A percentile compares a stretch with the other conserved stretches of the same genome.
These are phyloP conservation scores for Leptopilina clavipes DNA, from an alignment of 1,140 invertebrate genomes.

Conservation along the genomic window DNA sequence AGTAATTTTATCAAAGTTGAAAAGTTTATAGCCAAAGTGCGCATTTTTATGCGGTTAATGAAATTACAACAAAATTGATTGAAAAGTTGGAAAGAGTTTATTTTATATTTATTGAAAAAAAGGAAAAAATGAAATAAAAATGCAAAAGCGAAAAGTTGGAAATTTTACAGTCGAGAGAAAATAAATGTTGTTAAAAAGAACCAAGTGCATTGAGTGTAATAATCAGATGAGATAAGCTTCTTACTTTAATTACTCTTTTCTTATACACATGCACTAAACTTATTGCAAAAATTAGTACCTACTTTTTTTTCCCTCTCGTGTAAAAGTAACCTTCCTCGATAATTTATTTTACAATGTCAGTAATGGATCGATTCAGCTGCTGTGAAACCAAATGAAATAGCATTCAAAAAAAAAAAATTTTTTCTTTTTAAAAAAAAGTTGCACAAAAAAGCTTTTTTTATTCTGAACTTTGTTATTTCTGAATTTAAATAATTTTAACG, in stretches of 20 bases:
- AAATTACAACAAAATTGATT: no score
- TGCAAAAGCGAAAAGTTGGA: neutral
- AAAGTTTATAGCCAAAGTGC: no score
- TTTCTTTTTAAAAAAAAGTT: no score
- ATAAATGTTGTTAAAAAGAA: neutral
- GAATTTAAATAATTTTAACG: no score
- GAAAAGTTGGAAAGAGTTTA: no score
- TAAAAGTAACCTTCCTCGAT: conserved; percentile 7
- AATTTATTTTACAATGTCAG: neutral
- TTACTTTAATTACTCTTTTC: conserved; percentile 14
- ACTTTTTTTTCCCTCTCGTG: neutral
- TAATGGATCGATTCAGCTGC: neutral
- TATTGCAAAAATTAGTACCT: neutral
- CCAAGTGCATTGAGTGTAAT: neutral
- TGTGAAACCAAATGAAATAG: neutral
- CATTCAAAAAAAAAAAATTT: neutral
- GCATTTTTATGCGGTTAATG: no score
- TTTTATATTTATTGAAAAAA: no score
- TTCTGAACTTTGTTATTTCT: no score
- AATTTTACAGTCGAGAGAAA: neutral
- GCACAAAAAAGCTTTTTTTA: no score
- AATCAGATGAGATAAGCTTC: conserved; percentile 1
- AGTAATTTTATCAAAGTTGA: no score
- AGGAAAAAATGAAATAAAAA: no score
- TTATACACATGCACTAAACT: conserved; percentile 17